Evolutionary conservation across 2,113 vertebrate species (phyloP), one percentile per base, ranked within the genome.

Genomic region (Pipra filicauda): DNA sequence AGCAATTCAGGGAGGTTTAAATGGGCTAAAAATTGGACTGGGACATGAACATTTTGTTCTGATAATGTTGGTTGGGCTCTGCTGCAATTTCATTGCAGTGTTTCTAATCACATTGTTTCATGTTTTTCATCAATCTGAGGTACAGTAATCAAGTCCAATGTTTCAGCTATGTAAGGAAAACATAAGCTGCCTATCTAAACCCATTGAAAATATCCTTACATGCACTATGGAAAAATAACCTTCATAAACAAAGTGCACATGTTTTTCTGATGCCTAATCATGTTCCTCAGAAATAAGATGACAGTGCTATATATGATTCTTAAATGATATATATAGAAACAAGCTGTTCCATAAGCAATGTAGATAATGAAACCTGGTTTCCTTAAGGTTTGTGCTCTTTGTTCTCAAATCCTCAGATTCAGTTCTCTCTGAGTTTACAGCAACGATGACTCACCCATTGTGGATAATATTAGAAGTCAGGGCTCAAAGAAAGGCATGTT

Each of bases 361-460:
- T 12, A 88, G 41, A 46, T 75, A 89, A 82, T 61, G 67, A 62
- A 90, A 51, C 22, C 67, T 91, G 44, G 8, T 76, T 94, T 93
- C 90, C 82, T 88, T 61, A 90, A 85, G 49, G 52, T 75, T 78
- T 69, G 30, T 85, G 52, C 64, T 83, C 90, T 93, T 93, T 90
- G 46, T 93, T 85, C 71, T 93, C 62, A 93, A 65, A 94, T 95
- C 77, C 76, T 90, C 74, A 90, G 65, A 33, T 44, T 58, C 46
- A 37, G 39, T 58, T 91, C 73, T 46, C 48, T 73, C 62, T 84
- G 70, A 88, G 79, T 84, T 88, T 78, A 49, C n/a, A 51, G 71
- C 61, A 75, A 70, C 41, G 57, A 81, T 74, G 70, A 79, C 71
- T 55, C 81, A 77, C 27, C 15, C 26, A 22, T 62, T 66, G 73